Evolutionary conservation across 2,113 vertebrate genomes (phyloP), one percentile per base, ranked within the genome.

Genomic region (Cyphomyrus plagiostoma): DNA sequence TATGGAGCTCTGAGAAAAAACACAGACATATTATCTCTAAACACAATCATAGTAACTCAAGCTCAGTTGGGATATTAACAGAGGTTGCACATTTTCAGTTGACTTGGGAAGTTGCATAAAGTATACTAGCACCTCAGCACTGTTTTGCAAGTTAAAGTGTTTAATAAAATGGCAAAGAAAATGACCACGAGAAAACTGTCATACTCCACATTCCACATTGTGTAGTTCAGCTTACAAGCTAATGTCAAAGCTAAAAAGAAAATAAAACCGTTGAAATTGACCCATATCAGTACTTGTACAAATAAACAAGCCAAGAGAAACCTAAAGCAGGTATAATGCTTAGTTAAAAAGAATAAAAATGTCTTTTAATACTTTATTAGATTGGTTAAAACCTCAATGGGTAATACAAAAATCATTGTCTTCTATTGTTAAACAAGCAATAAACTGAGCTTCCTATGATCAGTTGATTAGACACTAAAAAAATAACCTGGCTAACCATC

Each of bases 1-100:
- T 77, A 88, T 50, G 62, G 11, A 26, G 58, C 62, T 77, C 88
- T 88, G 88, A 88, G 66, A 88, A n/a, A 48, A 77, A 88, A 74
- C 9, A 70, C 2, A 88, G 3, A 66, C 21, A 62, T 88, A 62
- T 88, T 62, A 87, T 53, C 50, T 53, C 49, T 52, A 11, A 56
- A 35, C 15, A 35, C 85, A 53, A 53, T 39, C 39, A 48, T 48
- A 48, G 45, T 56, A 30, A 35, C 42, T 86, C 23, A 35, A 30
- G 49, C 50, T 53, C 50, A 35, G 30, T 10, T 53, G 50, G 50
- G 26, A 87, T 35, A 84, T 84, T 84, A 84, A 87, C 85, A 53
- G 50, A 87, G n/a, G 49, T 87, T 52, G 19, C 49, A 87, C 85
- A 53, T 53, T 87, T 21, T 56, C 49, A 53, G 26, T 53, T 35